phyloP scores from a whole-genome alignment of 2,888 invertebrate species.

The Archips crataeganus region DNA sequence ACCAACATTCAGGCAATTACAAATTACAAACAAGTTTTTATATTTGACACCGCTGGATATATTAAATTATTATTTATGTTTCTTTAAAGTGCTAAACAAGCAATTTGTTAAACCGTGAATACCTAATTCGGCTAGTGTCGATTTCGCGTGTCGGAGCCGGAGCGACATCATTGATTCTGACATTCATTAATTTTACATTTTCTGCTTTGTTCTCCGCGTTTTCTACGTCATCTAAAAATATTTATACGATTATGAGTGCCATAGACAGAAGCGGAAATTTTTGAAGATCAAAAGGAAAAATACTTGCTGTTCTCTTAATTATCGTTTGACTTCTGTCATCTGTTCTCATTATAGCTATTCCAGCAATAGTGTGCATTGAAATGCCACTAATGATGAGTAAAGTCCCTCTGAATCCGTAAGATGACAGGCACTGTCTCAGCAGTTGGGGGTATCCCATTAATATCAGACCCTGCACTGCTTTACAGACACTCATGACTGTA shows the following conservation, averaged over 20 bases:
- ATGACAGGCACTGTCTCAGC: slow-evolving; percentile 76
- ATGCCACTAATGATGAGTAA: slow-evolving; percentile 85
- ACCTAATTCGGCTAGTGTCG: slow-evolving; percentile 22
- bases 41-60: neutral
- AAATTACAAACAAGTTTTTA: neutral
- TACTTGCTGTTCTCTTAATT: slow-evolving; percentile 74
- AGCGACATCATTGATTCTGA: slow-evolving; percentile 43
- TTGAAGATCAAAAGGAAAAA: slow-evolving; percentile 51
- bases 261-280: neutral
- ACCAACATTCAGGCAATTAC: neutral
- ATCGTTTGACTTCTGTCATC: slow-evolving; percentile 50
- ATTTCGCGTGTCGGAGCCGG: slow-evolving; percentile 3
- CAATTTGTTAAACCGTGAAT: neutral
- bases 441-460: slow-evolving; percentile 87
- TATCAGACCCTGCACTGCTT: slow-evolving; percentile 85
- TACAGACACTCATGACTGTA: slow-evolving; percentile 87
- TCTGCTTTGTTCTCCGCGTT: slow-evolving; percentile 52
- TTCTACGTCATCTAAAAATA: slow-evolving; percentile 59
- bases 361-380: slow-evolving; percentile 86
- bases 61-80: neutral
- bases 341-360: slow-evolving; percentile 85
- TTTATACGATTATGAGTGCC: slow-evolving; percentile 20
- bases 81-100: neutral
- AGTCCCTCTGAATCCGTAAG: slow-evolving; percentile 88
- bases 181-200: slow-evolving; percentile 58